Conservation (phyloP, 2,797 vertebrate genomes). For the Spinus pinus region DNA sequence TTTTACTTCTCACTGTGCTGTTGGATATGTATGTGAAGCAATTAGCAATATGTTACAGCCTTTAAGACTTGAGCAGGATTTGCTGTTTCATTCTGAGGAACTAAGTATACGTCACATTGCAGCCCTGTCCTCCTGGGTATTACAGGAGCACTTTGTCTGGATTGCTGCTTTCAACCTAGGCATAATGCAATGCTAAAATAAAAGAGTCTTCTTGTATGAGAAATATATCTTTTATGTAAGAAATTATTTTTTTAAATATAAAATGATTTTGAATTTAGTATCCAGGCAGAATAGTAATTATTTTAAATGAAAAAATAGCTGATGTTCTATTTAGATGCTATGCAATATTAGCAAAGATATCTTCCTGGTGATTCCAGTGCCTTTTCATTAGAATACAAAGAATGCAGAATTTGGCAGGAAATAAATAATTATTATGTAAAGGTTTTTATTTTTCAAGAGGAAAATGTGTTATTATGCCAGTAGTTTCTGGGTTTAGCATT, state of each 20-base stretch:
- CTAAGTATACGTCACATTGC: rapidly evolving
- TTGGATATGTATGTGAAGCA: background rate
- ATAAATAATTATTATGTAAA: background rate
- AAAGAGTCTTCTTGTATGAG: background rate
- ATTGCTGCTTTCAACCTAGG: background rate
- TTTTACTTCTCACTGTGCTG: background rate
- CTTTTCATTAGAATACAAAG: background rate
- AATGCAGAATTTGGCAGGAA: background rate
- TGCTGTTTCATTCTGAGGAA: background rate
- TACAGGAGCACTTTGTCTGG: background rate
- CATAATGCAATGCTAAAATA: background rate
- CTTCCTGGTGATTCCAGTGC: background rate
- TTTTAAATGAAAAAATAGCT: background rate
- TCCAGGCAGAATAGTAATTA: background rate
- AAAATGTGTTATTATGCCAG: background rate
- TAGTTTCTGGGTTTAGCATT: background rate
- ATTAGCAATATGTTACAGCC: background rate
- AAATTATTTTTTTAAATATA: background rate
- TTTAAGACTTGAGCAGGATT: background rate
- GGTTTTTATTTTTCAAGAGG: background rate
- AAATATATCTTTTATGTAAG: background rate
- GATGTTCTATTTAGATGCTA: background rate
- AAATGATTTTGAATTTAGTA: background rate
- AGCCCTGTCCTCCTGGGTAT: background rate
- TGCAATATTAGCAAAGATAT: background rate